Percentiles rank a stretch among this genome's conserved stretches.
Conservation (phyloP, 2,797 vertebrate genomes). For the Rhadinocentrus ornatus region DNA sequence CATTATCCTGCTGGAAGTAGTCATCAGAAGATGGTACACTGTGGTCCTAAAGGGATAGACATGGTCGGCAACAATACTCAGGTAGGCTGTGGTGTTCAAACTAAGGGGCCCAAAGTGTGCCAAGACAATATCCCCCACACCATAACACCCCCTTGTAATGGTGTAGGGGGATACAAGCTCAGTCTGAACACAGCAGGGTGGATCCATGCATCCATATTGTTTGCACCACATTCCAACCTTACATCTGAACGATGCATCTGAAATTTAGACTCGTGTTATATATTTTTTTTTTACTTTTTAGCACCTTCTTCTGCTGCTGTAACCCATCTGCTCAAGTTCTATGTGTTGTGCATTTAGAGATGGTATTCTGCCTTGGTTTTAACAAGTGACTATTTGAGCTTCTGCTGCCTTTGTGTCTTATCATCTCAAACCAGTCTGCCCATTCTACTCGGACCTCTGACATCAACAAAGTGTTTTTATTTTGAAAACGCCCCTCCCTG, state of each 20-base stretch:
- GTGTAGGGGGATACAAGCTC: neutral
- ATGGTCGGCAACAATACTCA: too few relatives aligned
- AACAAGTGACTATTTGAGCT: neutral
- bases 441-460: too few relatives aligned
- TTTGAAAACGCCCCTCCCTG: neutral
- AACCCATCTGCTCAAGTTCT: neutral
- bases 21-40: too few relatives aligned
- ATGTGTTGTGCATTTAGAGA: neutral
- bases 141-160: too few relatives aligned
- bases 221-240: neutral
- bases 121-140: too few relatives aligned
- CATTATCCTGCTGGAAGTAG: too few relatives aligned
- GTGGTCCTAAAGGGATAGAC: too few relatives aligned
- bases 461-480: neutral
- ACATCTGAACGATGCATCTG: too few relatives aligned
- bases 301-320: neutral
- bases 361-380: neutral
- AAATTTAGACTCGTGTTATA: neutral
- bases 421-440: neutral
- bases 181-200: neutral
- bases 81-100: too few relatives aligned
- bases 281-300: too few relatives aligned
- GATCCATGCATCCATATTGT: neutral
- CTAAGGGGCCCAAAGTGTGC: too few relatives aligned
- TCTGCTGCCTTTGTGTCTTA: neutral